Conservation (phyloP, 1,140 invertebrate species). For the Coenobita brevimanus region DNA sequence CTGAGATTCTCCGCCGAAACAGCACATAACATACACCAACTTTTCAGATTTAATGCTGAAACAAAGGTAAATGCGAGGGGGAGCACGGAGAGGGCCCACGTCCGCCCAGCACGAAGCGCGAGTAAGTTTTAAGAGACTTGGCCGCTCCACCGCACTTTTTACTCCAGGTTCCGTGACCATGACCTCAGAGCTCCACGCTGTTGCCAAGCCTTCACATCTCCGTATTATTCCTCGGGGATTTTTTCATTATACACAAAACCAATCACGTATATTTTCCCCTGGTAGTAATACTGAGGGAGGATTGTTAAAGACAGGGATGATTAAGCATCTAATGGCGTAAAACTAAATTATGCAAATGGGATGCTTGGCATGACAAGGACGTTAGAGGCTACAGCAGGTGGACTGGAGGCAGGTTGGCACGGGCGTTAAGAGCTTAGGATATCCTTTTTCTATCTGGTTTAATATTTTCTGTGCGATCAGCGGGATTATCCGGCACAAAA, state of each 20-base stretch:
- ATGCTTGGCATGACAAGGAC: conserved; percentile 56
- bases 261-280: no score
- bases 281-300: no score
- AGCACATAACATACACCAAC: neutral
- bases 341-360: conserved; percentile 49
- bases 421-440: conserved; percentile 14
- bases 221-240: no score
- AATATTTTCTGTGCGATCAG: neutral
- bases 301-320: no score
- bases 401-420: conserved; percentile 44
- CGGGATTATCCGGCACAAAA: neutral
- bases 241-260: no score
- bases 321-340: no score
- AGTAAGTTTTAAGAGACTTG: conserved; percentile 67
- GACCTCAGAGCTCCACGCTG: conserved; percentile 48
- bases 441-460: neutral
- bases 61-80: neutral
- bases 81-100: neutral
- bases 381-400: conserved; percentile 65
- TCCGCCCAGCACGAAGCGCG: conserved; percentile 40
- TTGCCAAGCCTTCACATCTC: conserved; percentile 32
- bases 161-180: conserved; percentile 59
- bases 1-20: neutral
- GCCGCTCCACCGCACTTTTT: conserved; percentile 52
- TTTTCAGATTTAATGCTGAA: neutral